Evolutionary conservation across 2,888 invertebrate genomes (phyloP), one percentile per base, ranked within the genome.

Genomic region (Ochropacha duplaris): DNA sequence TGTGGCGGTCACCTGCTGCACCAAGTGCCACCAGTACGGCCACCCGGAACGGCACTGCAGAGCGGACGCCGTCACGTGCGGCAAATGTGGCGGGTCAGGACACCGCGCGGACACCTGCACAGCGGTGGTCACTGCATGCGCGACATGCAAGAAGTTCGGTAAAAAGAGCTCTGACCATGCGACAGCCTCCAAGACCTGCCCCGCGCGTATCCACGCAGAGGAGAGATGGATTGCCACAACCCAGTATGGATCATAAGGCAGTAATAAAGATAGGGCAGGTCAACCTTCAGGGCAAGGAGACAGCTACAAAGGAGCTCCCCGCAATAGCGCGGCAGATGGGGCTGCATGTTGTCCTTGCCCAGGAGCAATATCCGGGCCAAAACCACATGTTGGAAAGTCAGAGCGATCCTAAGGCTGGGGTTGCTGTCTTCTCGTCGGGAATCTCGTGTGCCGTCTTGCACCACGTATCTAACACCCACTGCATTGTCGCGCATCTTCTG

Each of bases 1-100:
- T 0, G 8, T 69, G 0, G 6, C 39, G 2, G 64, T 62, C 0
- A 71, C 73, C 0, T 71, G 73, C 60, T 75, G 76, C 56, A 49
- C 5, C 0, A 73, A 64, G 6, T 81, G 81, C 52, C 81, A 81
- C n/a, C 64, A 64, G 1, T 78, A 76, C 24, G 79, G 79, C 0
- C 75, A 81, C 64, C 76, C 75, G 0, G 77, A 72, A 1, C 71
- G 71, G 1, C 67, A 62, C 28, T 78, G 76, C 50, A 12, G 65
- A 57, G 69, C 0, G 39, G 26, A 0, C 39, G 36, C 0, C 22
- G 59, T 54, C 0, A n/a, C n/a, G n/a, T 78, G 78, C 22, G 68
- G 67, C 0, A 60, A 57, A 0, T 77, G 76, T 14, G 72, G 76
- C 0, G 68, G 58, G 0, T 9, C 39, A 0, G 76, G 76, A 0